Percentiles rank a stretch among this genome's conserved stretches.
Conservation (phyloP, 2,797 vertebrate genomes). For the Falco columbarius region DNA sequence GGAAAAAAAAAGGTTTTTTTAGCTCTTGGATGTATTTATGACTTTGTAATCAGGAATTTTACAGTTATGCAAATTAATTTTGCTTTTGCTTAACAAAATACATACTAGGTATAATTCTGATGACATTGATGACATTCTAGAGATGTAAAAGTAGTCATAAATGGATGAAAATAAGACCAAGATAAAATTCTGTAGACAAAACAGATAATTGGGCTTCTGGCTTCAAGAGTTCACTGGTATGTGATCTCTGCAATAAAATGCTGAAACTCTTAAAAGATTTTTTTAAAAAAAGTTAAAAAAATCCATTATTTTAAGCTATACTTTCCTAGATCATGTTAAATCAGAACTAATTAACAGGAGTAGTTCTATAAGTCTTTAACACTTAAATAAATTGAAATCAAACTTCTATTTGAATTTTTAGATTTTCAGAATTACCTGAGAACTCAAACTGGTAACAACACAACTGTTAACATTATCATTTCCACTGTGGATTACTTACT, state of each 20-base stretch:
- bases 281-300: neutral
- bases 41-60: neutral
- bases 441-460: constrained; percentile 97
- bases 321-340: neutral
- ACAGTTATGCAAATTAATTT: neutral
- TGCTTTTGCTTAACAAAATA: neutral
- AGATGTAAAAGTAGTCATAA: neutral
- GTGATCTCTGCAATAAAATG: neutral
- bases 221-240: neutral
- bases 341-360: neutral
- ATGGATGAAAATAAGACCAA: neutral
- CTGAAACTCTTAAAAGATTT: neutral
- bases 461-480: constrained; percentile 96
- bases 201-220: neutral
- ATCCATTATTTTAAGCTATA: neutral
- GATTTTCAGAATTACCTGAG: constrained; percentile 97
- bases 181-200: neutral
- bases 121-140: neutral
- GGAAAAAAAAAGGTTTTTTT: neutral
- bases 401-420: constrained; percentile 61
- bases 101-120: neutral
- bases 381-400: neutral
- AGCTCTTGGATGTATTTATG: neutral
- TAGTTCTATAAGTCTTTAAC: neutral
- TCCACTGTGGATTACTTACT: constrained; percentile 96